These are phyloP conservation scores for Tachysurus vachellii DNA, from an alignment of 2,113 vertebrate genomes.

Conservation along the genomic window DNA sequence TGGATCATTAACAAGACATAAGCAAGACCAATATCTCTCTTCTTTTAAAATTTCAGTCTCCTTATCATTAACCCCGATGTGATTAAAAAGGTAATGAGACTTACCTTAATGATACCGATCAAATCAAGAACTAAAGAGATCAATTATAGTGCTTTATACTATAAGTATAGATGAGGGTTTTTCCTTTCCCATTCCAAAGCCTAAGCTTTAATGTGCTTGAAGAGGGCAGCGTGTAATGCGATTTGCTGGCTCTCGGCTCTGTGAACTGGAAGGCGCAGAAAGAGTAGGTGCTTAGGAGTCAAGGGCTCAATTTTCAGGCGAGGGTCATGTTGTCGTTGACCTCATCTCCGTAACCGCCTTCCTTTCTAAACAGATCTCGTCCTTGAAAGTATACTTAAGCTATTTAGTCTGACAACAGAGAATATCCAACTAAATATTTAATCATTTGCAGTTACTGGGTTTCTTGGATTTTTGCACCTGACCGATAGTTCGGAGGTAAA, in stretches of 20 bases:
- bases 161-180: slow-evolving; percentile 45
- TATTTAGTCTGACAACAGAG: slow-evolving; percentile 34
- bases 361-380: slow-evolving; percentile 39
- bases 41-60: background rate
- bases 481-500: background rate
- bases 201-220: slow-evolving; percentile 60
- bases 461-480: slow-evolving; percentile 20
- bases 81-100: slow-evolving; percentile 35
- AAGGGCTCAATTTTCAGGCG: slow-evolving; percentile 38
- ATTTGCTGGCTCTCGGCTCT: slow-evolving; percentile 57
- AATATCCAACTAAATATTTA: slow-evolving; percentile 23
- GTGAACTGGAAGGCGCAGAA: slow-evolving; percentile 46
- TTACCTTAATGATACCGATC: slow-evolving; percentile 30
- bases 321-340: slow-evolving; percentile 50
- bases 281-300: slow-evolving; percentile 45
- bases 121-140: slow-evolving; percentile 29
- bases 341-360: slow-evolving; percentile 31
- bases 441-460: background rate
- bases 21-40: background rate
- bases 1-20: no score
- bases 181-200: slow-evolving; percentile 48
- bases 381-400: slow-evolving; percentile 43
- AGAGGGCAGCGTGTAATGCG: slow-evolving; percentile 60
- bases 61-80: slow-evolving; percentile 3
- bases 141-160: slow-evolving; percentile 38